Conservation (phyloP, 2,888 invertebrate genomes). For the Cerceris ruficornis region DNA sequence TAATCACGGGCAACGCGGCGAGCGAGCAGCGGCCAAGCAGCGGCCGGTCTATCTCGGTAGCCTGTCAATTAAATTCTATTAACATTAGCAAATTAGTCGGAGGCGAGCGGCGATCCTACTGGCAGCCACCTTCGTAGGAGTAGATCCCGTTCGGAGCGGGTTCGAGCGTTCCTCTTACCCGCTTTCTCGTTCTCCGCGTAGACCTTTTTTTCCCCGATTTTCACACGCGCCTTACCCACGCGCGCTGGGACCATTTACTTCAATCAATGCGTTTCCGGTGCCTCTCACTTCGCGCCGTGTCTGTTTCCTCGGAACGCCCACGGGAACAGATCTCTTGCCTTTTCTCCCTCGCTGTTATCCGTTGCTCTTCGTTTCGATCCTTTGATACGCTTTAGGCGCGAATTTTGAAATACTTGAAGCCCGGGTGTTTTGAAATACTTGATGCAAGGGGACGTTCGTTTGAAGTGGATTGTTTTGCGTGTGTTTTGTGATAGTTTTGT, state of each 20-base stretch:
- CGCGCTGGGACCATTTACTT: constrained; percentile 13
- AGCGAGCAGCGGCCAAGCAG: no score
- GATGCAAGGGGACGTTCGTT: no score
- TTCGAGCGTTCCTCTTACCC: constrained; percentile 12
- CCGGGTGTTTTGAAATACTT: no score
- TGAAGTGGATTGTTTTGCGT: no score
- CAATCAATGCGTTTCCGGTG: constrained; percentile 49
- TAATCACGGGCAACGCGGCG: neutral
- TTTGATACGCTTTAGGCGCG: no score
- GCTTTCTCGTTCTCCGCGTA: constrained; percentile 15
- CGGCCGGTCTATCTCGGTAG: constrained; percentile 1
- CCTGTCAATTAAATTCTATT: constrained; percentile 41
- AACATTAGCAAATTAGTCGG: constrained; percentile 44
- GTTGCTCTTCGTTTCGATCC: no score
- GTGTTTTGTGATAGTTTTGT: no score
- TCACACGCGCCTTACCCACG: constrained; percentile 45
- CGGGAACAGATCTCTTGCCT: no score
- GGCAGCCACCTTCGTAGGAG: constrained; percentile 44
- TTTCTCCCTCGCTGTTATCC: no score
- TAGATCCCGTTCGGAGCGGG: constrained; percentile 27
- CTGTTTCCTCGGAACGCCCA: constrained; percentile 1
- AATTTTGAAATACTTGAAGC: no score
- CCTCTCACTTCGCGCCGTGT: constrained; percentile 55
- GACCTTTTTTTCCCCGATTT: constrained; percentile 27
- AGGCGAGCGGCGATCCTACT: constrained; percentile 25